These are phyloP conservation scores for Enteromius thamalakanensis DNA, from an alignment of 2,797 vertebrate species.

Conservation along the genomic window DNA sequence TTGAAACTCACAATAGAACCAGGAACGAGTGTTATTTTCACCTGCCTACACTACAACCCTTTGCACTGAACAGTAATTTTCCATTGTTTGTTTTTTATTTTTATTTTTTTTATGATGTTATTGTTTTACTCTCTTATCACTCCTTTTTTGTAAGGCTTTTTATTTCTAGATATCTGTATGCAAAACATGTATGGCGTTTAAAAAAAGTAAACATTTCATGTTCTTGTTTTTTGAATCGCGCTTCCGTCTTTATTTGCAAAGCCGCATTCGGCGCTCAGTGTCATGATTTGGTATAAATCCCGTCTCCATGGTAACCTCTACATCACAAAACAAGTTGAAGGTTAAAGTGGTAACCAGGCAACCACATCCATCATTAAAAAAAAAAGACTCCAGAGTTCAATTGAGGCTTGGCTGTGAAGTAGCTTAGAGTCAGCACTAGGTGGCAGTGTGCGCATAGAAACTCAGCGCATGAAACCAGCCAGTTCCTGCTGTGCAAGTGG, in stretches of 20 bases:
- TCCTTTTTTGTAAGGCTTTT: slow-evolving; percentile 50
- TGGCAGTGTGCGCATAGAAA: slow-evolving; percentile 44
- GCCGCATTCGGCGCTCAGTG: not conserved
- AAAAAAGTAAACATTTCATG: slow-evolving; percentile 73
- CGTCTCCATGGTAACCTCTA: slow-evolving; percentile 60
- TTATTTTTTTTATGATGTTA: not conserved
- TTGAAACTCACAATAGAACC: not conserved
- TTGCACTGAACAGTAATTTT: slow-evolving; percentile 13
- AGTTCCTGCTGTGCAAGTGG: slow-evolving; percentile 38
- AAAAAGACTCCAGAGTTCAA: slow-evolving; percentile 9
- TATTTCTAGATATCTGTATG: slow-evolving; percentile 29
- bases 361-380: slow-evolving; percentile 39
- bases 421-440: slow-evolving; percentile 44
- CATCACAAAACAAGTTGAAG: slow-evolving; percentile 49
- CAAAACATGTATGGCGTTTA: slow-evolving; percentile 58
- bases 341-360: slow-evolving; percentile 62
- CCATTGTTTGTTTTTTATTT: not conserved
- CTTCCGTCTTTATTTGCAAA: slow-evolving; percentile 26
- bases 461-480: not conserved
- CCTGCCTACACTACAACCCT: slow-evolving; percentile 43
- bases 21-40: slow-evolving; percentile 9
- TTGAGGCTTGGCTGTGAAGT: not conserved
- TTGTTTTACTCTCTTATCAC: slow-evolving; percentile 51
- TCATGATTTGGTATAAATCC: not conserved
- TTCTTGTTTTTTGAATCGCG: slow-evolving; percentile 62